These are phyloP conservation scores for Danio albolineatus DNA, from an alignment of 2,797 vertebrate genomes.

Conservation along the genomic window DNA sequence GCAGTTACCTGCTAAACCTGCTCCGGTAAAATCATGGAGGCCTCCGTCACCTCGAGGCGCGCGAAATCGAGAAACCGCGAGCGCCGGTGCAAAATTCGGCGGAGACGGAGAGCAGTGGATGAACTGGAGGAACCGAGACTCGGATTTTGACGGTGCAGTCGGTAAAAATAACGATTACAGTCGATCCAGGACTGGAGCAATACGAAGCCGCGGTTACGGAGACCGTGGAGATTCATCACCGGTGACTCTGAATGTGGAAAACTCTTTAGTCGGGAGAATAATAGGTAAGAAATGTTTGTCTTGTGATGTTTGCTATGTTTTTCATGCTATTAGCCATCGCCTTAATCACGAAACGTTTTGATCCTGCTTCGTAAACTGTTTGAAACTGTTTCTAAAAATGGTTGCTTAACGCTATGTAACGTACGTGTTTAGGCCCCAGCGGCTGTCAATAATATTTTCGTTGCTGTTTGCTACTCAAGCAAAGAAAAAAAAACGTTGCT, in stretches of 20 bases:
- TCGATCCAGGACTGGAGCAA: neutral
- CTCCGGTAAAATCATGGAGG: neutral
- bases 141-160: constrained; percentile 8
- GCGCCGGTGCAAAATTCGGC: constrained; percentile 45
- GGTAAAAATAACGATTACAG: neutral
- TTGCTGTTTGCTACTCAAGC: too few relatives aligned
- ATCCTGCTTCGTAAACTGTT: too few relatives aligned
- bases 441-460: too few relatives aligned
- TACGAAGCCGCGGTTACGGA: neutral
- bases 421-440: too few relatives aligned
- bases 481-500: too few relatives aligned
- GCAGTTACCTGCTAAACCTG: neutral
- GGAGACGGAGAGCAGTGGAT: neutral
- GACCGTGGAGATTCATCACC: constrained; percentile 41
- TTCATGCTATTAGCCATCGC: neutral
- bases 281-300: constrained; percentile 78
- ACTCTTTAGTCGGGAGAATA: constrained; percentile 75
- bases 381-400: too few relatives aligned
- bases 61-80: neutral
- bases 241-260: constrained; percentile 78
- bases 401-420: too few relatives aligned
- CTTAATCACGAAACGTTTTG: neutral
- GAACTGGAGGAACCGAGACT: constrained; percentile 25
- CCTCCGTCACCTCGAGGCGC: fast-evolving
- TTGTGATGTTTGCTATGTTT: neutral